phyloP scores from a whole-genome alignment of 1,140 invertebrate species.

The Danaus plexippus region DNA sequence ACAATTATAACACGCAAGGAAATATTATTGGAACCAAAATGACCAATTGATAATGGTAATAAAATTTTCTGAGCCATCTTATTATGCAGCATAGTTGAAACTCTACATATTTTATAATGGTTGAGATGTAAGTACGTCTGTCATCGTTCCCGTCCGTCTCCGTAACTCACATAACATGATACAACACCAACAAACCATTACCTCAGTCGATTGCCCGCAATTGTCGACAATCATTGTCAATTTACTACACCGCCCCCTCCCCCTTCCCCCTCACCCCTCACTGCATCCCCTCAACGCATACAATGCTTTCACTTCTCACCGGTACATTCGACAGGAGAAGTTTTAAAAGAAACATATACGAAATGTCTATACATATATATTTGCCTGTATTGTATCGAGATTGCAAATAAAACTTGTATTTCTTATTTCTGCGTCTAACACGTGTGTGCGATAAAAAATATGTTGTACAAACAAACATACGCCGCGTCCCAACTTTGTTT shows the following conservation, averaged over 20 bases:
- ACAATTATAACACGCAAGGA: too few species aligned
- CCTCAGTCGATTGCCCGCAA: conserved; percentile 45
- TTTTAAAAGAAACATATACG: conserved; percentile 5
- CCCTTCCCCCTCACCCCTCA: conserved; percentile 11
- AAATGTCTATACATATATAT: not conserved
- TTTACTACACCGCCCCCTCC: conserved; percentile 31
- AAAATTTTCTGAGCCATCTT: too few species aligned
- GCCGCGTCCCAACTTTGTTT: conserved; percentile 32
- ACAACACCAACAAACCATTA: conserved; percentile 25
- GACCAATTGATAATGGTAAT: too few species aligned
- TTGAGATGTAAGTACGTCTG: too few species aligned
- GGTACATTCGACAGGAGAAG: conserved; percentile 37
- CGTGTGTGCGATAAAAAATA: conserved; percentile 40
- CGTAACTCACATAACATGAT: not conserved
- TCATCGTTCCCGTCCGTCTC: too few species aligned
- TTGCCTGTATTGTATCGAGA: not conserved
- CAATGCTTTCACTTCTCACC: conserved; percentile 57
- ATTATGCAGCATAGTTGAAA: too few species aligned
- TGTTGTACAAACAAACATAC: conserved; percentile 39
- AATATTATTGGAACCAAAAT: too few species aligned
- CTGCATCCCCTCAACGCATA: conserved; percentile 2
- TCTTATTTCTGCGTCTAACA: conserved; percentile 16
- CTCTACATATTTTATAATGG: too few species aligned
- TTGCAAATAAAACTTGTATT: conserved; percentile 3
- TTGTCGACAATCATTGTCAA: conserved; percentile 60